Evolutionary conservation across 37 sponge, comb jelly and placozoan genomes (phyloP), one percentile per base, ranked within the genome.

Genomic region (Haliclona indistincta): DNA sequence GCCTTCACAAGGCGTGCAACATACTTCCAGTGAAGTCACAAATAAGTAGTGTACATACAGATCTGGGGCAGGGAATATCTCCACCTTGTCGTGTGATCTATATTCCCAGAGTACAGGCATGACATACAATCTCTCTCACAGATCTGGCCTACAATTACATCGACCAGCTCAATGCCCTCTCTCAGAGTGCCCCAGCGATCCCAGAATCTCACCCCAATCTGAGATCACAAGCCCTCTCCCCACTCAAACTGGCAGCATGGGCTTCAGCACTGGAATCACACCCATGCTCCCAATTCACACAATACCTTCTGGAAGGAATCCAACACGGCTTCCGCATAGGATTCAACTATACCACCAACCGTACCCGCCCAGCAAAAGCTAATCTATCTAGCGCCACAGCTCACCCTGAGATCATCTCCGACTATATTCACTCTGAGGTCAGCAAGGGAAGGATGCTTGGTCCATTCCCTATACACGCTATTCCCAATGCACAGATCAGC

Each of bases 271-370:
- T 69, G 13, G 10, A 34, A 22, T 20, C 47, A 10, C 52, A 69
- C 47, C 70, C 70, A 20, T 49, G 45, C 26, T 26, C 36, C 6
- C 32, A 22, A 3, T 69, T 69, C 22, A 52, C 52, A 17, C 32
- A 34, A 6, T 69, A 45, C 30, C 15, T 69, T 10, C 28, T 69
- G 41, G 51, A 69, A 43, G 70, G 51, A 8, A 42, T 69, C 28
- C 51, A 69, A 23, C 49, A 69, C 23, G 70, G 70, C 28, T 69
- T 69, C 30, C 10, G 70, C 47, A 47, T 69, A 30, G 70, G 70
- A 23, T 69, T 15, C 37, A 7, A 45, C 28, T 7, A 43, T 5
- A 45, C 70, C 10, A 10, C 4, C 52, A 23, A 44, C 70, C 17
- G 10, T 8, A 19, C 11, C 26, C 20, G 38, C 4, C 52, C 51